Evolutionary conservation across 1,140 invertebrate species (phyloP).

Genomic region (Microplitis mediator): DNA sequence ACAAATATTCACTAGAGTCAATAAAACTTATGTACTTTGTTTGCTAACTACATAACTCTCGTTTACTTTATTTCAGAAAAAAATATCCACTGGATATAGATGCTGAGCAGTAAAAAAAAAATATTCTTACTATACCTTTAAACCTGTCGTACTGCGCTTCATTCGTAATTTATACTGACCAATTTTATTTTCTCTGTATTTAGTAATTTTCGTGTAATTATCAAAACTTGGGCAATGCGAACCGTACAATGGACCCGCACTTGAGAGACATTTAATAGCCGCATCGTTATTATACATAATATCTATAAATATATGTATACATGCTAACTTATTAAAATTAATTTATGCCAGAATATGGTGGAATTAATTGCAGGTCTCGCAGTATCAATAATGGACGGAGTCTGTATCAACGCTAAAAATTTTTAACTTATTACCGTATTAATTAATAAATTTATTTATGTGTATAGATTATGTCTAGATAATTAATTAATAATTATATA

Average conservation of each 20-base stretch:
- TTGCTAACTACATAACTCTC: too few relatives aligned
- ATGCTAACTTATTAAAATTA: conserved; percentile 11
- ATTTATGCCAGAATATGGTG: conserved; percentile 17
- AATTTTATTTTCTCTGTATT: too few relatives aligned
- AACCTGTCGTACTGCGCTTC: too few relatives aligned
- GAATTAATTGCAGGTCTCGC: conserved; percentile 24
- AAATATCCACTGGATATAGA: too few relatives aligned
- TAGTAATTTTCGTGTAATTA: too few relatives aligned
- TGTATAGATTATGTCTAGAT: neutral
- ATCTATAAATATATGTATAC: neutral
- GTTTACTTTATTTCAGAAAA: too few relatives aligned
- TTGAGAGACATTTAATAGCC: neutral
- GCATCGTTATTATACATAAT: conserved; percentile 8
- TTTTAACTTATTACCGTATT: conserved; percentile 24
- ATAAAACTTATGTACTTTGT: too few relatives aligned
- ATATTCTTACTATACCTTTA: too few relatives aligned
- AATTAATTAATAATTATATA: neutral
- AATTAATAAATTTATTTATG: neutral
- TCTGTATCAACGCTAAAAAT: conserved; percentile 4
- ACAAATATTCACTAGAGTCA: neutral
- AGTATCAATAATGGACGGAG: conserved; percentile 21
- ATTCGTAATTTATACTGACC: too few relatives aligned
- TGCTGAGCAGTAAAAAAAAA: too few relatives aligned
- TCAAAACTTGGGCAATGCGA: too few relatives aligned
- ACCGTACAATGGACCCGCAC: too few relatives aligned